These are phyloP conservation scores for Pseudorasbora parva DNA, from an alignment of 2,113 vertebrate genomes.

Conservation along the genomic window DNA sequence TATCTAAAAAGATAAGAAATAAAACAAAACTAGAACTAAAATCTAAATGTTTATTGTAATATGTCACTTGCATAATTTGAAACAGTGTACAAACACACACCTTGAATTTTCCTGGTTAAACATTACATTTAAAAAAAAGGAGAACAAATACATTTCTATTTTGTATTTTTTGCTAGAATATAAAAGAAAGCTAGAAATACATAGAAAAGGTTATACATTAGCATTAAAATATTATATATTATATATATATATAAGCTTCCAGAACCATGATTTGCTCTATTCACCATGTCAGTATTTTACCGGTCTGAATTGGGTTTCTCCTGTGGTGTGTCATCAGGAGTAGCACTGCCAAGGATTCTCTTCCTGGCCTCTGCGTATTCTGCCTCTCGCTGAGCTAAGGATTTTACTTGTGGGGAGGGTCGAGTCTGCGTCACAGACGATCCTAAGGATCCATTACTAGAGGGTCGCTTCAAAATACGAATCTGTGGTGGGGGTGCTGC, in stretches of 20 bases:
- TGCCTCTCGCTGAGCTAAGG: constrained; percentile 92
- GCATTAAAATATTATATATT: neutral
- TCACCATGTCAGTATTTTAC: constrained; percentile 67
- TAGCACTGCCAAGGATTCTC: constrained; percentile 94
- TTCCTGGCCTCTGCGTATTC: constrained; percentile 96
- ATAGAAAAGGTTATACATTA: neutral
- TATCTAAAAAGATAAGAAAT: no score
- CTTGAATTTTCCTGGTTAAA: no score
- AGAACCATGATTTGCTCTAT: neutral
- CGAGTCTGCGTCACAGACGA: constrained; percentile 78
- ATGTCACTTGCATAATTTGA: no score
- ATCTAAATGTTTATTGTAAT: no score
- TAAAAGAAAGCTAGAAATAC: no score
- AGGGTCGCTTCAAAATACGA: constrained; percentile 93
- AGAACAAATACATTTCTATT: no score
- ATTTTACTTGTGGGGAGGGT: constrained; percentile 88
- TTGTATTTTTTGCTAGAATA: no score
- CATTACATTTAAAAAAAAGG: no score
- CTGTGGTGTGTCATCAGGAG: constrained; percentile 90
- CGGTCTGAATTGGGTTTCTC: constrained; percentile 86
- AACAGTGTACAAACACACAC: no score
- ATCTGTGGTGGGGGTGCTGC: constrained; percentile 90
- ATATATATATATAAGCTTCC: neutral
- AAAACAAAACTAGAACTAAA: no score
- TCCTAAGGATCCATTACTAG: constrained; percentile 88